Evolutionary conservation across 2,888 invertebrate genomes (phyloP).

Genomic region (Cantharis rufa): DNA sequence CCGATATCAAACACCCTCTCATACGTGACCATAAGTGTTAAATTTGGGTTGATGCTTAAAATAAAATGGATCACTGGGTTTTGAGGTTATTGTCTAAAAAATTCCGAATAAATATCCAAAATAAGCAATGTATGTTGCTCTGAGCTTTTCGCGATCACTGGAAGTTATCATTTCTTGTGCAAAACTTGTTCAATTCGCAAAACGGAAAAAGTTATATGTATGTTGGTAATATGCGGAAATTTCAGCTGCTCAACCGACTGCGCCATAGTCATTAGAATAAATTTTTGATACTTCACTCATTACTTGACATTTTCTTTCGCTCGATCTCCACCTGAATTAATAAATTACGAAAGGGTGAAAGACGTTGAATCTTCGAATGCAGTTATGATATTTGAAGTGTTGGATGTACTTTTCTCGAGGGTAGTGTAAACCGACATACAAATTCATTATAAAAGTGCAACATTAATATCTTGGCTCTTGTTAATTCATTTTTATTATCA

Average conservation of each 20-base stretch:
- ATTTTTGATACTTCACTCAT: neutral
- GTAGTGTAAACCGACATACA: slow-evolving; percentile 49
- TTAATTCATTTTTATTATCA: slow-evolving; percentile 56
- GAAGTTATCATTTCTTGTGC: too few species aligned
- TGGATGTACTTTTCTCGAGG: slow-evolving; percentile 42
- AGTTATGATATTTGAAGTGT: slow-evolving; percentile 7
- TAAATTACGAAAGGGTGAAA: neutral
- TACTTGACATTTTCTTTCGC: neutral
- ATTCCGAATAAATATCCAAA: too few species aligned
- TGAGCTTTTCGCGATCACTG: neutral
- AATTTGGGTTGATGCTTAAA: neutral
- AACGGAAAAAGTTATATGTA: too few species aligned
- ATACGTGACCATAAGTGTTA: too few species aligned
- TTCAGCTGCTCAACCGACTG: neutral
- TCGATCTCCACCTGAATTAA: neutral
- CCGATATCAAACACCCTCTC: too few species aligned
- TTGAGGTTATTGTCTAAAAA: neutral
- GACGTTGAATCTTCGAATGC: neutral
- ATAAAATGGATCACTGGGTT: neutral
- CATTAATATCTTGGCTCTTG: slow-evolving; percentile 53
- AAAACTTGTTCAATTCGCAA: too few species aligned
- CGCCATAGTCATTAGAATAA: neutral
- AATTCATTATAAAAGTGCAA: slow-evolving; percentile 51
- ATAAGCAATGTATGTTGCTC: too few species aligned
- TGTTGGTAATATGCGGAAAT: neutral